Evolutionary conservation across 2,113 vertebrate species (phyloP), one percentile per base, ranked within the genome.

Genomic region (Labeo catla): DNA sequence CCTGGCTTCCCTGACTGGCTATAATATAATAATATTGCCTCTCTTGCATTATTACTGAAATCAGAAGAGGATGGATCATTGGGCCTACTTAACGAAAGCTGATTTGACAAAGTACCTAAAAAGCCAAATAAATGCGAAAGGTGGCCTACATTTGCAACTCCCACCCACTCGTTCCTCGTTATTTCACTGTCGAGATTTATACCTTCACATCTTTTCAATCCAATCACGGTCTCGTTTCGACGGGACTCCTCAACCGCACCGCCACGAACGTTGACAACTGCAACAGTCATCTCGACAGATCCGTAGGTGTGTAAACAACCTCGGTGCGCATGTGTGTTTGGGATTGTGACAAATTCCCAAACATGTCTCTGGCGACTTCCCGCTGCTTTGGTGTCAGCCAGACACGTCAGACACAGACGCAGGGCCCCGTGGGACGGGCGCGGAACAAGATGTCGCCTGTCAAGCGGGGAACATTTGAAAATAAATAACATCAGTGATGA

Each of bases 401-500:
- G 59, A 91, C 90, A 90, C 91, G 91, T 91, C 93, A 86, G 87
- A 86, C 50, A 52, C 90, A 84, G 91, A 91, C 90, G 88, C 84
- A 85, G 81, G 91, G 90, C 90, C 94, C 93, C 94, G 74, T 88
- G 94, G 93, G 95, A 96, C 90, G 86, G 52, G 87, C 89, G 87
- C 89, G 86, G 92, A 96, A 95, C 94, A 95, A 95, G 95, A 96
- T 95, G 95, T 95, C 92, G 93, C 92, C 93, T 96, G 95, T 95
- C 94, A 94, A 94, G 93, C 88, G 91, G 84, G 91, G 88, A 93
- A 88, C 93, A 92, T 95, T 94, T 94, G 94, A 94, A 94, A 95
- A 95, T 95, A 95, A 95, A 95, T 95, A 95, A 95, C 94, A 95
- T 94, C 94, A 94, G 93, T 93, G 93, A 94, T 94, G 93, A 95